These are phyloP conservation scores for Poecilia gillii DNA, from an alignment of 2,797 vertebrate species.

Conservation along the genomic window DNA sequence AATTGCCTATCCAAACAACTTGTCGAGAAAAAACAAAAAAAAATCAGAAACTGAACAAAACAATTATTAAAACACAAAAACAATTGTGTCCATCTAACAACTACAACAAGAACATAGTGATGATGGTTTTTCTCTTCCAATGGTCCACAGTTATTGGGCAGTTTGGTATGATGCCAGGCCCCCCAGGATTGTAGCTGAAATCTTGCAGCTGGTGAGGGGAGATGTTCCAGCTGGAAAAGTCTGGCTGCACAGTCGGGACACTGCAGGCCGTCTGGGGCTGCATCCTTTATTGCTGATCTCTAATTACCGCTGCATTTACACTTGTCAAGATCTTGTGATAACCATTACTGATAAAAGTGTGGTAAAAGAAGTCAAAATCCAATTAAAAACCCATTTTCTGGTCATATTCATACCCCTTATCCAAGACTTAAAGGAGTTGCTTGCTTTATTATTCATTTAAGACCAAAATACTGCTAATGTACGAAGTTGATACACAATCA, in stretches of 20 bases:
- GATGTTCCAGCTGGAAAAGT: conserved; percentile 25
- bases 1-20: neutral
- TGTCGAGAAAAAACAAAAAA: neutral
- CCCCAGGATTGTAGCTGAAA: conserved; percentile 19
- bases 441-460: neutral
- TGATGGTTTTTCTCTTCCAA: conserved; percentile 12
- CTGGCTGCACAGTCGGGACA: conserved; percentile 20
- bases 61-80: neutral
- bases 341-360: conserved; percentile 4
- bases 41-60: neutral
- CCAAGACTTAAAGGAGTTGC: neutral
- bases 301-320: neutral
- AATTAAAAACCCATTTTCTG: neutral
- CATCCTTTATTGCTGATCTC: conserved; percentile 13
- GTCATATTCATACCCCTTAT: neutral
- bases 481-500: neutral
- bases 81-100: neutral
- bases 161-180: conserved; percentile 11
- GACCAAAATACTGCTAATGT: neutral
- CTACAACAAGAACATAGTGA: neutral
- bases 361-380: neutral
- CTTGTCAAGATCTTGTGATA: conserved; percentile 22
- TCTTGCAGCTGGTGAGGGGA: conserved; percentile 29
- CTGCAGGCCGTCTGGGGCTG: neutral
- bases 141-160: conserved; percentile 23